Conservation (phyloP, 2,113 vertebrate species). For the Actinemys pallida region DNA sequence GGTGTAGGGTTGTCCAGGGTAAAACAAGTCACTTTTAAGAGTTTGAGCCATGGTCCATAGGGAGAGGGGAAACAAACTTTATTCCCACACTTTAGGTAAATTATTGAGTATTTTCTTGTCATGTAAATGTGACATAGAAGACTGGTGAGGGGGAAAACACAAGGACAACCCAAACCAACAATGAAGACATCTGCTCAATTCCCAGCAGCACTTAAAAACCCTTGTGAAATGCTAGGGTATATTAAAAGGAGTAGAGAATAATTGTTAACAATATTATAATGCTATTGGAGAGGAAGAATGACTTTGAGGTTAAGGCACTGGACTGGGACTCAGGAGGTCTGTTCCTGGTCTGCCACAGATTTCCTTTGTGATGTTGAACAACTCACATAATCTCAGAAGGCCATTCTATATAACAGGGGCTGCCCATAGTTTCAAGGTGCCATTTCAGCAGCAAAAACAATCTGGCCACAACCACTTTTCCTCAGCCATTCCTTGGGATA, state of each 20-base stretch:
- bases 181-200: not conserved
- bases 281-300: not conserved
- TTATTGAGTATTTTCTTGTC: not conserved
- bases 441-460: not conserved
- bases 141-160: not conserved
- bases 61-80: not conserved
- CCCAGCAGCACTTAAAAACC: not conserved
- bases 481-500: not conserved
- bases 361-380: not conserved
- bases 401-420: not conserved
- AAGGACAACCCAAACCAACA: not conserved
- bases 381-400: not conserved
- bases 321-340: not conserved
- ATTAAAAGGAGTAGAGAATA: not conserved
- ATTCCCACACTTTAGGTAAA: not conserved
- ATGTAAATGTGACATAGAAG: not conserved
- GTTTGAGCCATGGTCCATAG: not conserved
- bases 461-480: not conserved
- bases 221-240: not conserved
- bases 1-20: not conserved
- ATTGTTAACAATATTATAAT: not conserved
- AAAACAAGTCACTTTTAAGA: not conserved
- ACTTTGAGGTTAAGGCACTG: not conserved
- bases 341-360: not conserved
- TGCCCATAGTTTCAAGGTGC: not conserved